These are phyloP conservation scores for Myrmecobius fasciatus DNA, from an alignment of 2,113 vertebrate genomes.

Conservation along the genomic window DNA sequence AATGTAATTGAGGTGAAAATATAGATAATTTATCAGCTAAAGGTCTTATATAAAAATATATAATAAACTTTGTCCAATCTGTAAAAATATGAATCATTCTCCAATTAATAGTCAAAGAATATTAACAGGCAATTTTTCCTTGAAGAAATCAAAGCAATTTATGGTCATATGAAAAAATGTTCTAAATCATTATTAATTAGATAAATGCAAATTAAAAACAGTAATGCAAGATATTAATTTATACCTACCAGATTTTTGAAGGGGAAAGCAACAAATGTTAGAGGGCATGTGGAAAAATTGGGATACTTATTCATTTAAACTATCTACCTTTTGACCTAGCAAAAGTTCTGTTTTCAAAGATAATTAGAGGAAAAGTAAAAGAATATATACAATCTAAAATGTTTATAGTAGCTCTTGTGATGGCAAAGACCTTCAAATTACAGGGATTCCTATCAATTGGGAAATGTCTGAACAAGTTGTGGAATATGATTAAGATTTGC, in stretches of 20 bases:
- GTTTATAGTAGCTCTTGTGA: background rate
- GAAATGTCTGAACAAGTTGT: background rate
- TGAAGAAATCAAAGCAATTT: background rate
- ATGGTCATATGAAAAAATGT: background rate
- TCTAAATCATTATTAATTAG: background rate
- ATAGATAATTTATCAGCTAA: background rate
- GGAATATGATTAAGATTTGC: background rate
- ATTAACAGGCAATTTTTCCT: background rate
- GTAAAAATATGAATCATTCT: background rate
- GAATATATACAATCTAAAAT: background rate
- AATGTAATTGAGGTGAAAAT: background rate
- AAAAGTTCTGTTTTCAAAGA: too few relatives aligned
- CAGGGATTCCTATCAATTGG: background rate
- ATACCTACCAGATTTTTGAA: background rate
- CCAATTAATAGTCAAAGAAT: background rate
- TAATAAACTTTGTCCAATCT: background rate
- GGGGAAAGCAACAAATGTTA: background rate
- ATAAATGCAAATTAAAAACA: background rate
- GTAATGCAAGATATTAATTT: background rate
- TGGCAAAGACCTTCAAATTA: background rate
- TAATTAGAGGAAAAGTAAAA: background rate
- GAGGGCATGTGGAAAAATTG: background rate
- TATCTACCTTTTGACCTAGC: too few relatives aligned
- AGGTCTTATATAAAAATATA: background rate
- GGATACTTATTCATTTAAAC: background rate